Base-by-base conservation (phyloP, 2,888 invertebrate species). In the Hartigia nigra region DNA sequence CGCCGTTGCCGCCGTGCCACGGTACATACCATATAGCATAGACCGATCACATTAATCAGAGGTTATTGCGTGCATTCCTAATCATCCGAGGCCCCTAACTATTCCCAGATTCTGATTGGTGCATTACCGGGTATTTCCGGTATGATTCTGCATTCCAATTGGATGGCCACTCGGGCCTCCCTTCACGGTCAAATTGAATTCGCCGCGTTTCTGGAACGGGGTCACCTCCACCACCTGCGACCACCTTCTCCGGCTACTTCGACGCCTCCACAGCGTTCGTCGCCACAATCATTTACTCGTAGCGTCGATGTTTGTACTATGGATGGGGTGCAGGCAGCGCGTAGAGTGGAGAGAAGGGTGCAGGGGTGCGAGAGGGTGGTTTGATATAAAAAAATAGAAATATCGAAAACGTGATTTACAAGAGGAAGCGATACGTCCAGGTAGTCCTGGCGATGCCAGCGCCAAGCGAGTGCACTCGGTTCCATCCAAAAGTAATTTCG, bases 101-200 rank as follows among this genome's bases (percentile, higher is more conserved):
- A 91, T 91, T 91, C 91, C 90, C 89, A 90, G 91, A 90, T 89
- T 90, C 91, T 90, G 91, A 91, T 91, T 91, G 91, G 91, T 89
- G 91, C 91, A 91, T 91, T 91, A 91, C 91, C 91, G 90, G 91
- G 91, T 89, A 91, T 91, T 91, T 91, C 91, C 91, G 91, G 91
- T 91, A 91, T 90, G 90, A 90, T 91, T 91, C 90, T 89, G 88
- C 91, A 91, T 91, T 91, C 91, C 90, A 89, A 91, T 91, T 91
- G 91, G 91, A 86, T 86, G 84, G 85, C 83, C 85, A 97, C 90
- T 96, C 97, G 31, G 5, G 72, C 31, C n/a, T 36, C 75, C 37
- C 75, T 72, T 34, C 72, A 34, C 72, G 72, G 12, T 34, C 72
- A 72, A 72, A 72, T 72, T 72, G 72, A 72, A 72, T 72, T 72